Conservation (phyloP, 2,113 vertebrate species). For the Martes martes region DNA sequence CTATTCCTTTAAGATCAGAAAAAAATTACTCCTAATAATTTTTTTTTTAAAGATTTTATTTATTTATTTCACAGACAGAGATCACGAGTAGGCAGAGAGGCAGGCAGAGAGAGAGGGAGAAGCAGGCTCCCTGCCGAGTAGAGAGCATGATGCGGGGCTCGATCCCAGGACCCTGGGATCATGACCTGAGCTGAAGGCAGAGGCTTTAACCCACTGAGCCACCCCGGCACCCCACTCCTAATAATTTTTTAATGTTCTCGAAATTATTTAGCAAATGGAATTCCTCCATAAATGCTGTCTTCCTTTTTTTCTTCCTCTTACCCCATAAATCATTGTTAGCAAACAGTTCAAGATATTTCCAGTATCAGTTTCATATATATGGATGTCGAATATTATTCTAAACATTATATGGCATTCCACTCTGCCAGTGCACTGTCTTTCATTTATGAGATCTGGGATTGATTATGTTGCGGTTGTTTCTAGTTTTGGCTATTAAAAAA, state of each 20-base stretch:
- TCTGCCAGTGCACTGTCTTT: not conserved
- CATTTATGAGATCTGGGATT: not conserved
- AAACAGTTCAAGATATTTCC: not conserved
- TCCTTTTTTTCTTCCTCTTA: not conserved
- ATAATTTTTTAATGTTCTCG: not conserved
- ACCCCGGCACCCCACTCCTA: not conserved
- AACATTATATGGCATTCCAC: not conserved
- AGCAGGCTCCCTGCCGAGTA: no score
- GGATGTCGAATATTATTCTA: not conserved
- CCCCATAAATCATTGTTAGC: not conserved
- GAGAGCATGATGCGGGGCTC: no score
- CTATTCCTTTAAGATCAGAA: constrained; percentile 29
- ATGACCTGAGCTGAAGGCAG: no score
- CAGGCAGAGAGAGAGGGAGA: no score
- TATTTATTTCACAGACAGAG: no score
- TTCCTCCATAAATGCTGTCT: not conserved
- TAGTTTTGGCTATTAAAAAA: constrained; percentile 6
- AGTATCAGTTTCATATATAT: not conserved
- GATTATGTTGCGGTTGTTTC: not conserved
- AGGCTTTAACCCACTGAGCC: no score
- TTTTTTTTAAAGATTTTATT: not conserved
- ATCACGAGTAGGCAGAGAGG: no score
- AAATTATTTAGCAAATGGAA: constrained; percentile 25
- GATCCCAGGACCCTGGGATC: no score
- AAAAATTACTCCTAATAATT: not conserved